A percentile compares a stretch with the other conserved stretches of the same genome.
These are phyloP conservation scores for Allolobophora icterica DNA, from an alignment of 2,888 invertebrate genomes.

Conservation along the genomic window DNA sequence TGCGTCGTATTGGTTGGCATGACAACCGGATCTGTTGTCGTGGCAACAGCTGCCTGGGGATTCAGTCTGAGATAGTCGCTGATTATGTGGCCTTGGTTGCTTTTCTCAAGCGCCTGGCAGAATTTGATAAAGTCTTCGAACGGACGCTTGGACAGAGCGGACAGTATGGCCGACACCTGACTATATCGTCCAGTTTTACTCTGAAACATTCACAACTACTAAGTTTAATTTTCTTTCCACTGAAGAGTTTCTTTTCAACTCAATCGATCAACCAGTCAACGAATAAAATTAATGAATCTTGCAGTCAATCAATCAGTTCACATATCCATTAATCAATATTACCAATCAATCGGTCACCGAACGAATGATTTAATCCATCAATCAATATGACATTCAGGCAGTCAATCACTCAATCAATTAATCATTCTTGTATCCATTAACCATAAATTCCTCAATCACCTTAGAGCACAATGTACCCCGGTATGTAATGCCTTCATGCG, in stretches of 20 bases:
- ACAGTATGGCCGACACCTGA: constrained; percentile 21
- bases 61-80: background rate
- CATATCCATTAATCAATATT: background rate
- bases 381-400: too few species aligned
- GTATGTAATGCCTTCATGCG: background rate
- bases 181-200: constrained; percentile 12
- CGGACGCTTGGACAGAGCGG: background rate
- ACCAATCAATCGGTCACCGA: too few species aligned
- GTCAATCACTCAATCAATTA: too few species aligned
- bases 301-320: background rate
- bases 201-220: background rate
- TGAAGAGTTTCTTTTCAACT: too few species aligned
- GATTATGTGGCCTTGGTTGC: background rate
- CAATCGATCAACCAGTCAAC: too few species aligned
- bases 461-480: background rate
- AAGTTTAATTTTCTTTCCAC: too few species aligned
- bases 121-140: constrained; percentile 25
- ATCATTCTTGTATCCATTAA: too few species aligned
- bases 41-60: background rate
- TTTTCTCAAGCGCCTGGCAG: constrained; percentile 4
- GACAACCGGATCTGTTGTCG: background rate
- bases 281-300: background rate
- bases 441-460: too few species aligned
- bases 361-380: background rate
- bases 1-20: background rate